Evolutionary conservation across 2,113 vertebrate genomes (phyloP).

Genomic region (Meles meles): DNA sequence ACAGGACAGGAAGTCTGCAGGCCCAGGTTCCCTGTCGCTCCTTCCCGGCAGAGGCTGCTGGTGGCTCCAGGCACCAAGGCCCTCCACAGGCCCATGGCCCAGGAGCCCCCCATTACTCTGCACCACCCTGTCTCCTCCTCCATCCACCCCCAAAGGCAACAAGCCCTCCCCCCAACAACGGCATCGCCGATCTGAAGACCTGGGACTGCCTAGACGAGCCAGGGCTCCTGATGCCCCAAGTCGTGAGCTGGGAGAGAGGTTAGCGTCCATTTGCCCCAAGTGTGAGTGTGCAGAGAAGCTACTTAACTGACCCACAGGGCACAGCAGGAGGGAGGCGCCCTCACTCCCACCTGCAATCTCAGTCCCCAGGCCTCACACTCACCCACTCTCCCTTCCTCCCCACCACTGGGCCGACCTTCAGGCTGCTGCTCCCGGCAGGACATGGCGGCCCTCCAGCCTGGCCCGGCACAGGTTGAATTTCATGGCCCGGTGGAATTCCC

Average conservation of each 20-base stretch:
- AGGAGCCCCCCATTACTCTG: neutral
- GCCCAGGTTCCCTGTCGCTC: rapidly evolving
- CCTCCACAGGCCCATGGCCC: neutral
- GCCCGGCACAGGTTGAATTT: neutral
- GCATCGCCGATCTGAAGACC: neutral
- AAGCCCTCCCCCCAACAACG: no score
- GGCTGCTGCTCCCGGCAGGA: slow-evolving; percentile 35
- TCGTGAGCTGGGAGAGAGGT: neutral
- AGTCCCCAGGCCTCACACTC: neutral
- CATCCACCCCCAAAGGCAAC: neutral
- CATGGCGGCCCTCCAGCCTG: neutral
- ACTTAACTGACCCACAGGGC: neutral
- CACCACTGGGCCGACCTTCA: neutral
- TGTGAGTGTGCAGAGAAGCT: neutral
- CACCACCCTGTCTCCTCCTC: neutral
- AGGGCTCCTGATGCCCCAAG: neutral
- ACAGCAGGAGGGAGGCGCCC: neutral
- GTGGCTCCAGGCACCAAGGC: neutral
- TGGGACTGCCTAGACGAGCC: no score
- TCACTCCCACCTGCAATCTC: neutral
- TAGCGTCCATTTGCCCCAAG: no score
- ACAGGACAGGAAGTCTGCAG: rapidly evolving
- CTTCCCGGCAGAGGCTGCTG: neutral
- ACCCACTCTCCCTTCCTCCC: no score
- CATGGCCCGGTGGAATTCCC: neutral